Conservation (phyloP, 2,797 vertebrate species). For the Labroides dimidiatus region DNA sequence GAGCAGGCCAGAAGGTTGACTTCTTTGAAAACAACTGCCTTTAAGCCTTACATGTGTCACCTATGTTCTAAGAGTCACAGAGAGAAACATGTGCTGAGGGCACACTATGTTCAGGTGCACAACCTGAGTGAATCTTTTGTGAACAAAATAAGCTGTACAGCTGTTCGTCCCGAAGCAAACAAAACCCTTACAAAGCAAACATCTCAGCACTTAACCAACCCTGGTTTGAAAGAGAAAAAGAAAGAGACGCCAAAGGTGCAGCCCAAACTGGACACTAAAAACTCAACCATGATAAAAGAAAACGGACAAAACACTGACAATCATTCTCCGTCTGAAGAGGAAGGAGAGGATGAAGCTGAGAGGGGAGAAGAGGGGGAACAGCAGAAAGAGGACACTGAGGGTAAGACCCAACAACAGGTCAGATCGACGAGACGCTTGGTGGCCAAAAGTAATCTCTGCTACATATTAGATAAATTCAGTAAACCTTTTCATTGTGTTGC, state of each 20-base stretch:
- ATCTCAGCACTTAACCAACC: slow-evolving; percentile 27
- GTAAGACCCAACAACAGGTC: slow-evolving; percentile 80
- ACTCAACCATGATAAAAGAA: slow-evolving; percentile 25
- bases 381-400: slow-evolving; percentile 79
- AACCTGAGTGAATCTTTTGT: slow-evolving; percentile 83
- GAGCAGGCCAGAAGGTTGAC: slow-evolving; percentile 88
- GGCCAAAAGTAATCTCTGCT: slow-evolving; percentile 93
- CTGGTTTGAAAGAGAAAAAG: slow-evolving; percentile 39
- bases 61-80: slow-evolving; percentile 93
- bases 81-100: slow-evolving; percentile 89
- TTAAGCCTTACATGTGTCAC: slow-evolving; percentile 94
- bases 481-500: slow-evolving; percentile 97
- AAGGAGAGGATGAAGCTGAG: slow-evolving; percentile 78
- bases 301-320: slow-evolving; percentile 76
- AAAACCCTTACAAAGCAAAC: slow-evolving; percentile 45
- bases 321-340: slow-evolving; percentile 69
- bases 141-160: slow-evolving; percentile 82
- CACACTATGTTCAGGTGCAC: slow-evolving; percentile 91
- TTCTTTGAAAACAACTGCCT: slow-evolving; percentile 87
- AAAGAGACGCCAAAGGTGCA: slow-evolving; percentile 50
- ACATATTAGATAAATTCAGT: slow-evolving; percentile 93
- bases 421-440: slow-evolving; percentile 91
- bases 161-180: slow-evolving; percentile 73
- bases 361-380: slow-evolving; percentile 71
- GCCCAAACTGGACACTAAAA: slow-evolving; percentile 53